Evolutionary conservation across 2,797 vertebrate species (phyloP).

Genomic region (Crenuchus spilurus): DNA sequence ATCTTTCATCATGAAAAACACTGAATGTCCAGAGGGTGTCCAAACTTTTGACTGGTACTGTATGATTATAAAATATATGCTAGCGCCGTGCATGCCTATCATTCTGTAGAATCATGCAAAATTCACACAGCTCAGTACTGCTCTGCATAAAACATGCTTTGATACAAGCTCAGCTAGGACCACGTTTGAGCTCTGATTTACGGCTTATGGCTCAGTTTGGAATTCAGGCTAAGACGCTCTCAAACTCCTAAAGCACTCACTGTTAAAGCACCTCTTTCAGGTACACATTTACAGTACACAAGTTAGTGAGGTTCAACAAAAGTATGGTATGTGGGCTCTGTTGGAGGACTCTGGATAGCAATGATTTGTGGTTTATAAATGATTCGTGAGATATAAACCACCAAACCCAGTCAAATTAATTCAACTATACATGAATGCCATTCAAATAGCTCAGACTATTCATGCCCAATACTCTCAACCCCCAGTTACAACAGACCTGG

Average conservation of each 20-base stretch:
- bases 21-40: no score
- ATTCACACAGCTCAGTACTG: background rate
- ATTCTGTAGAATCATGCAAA: background rate
- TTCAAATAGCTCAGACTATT: background rate
- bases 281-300: background rate
- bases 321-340: no score
- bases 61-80: background rate
- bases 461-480: background rate
- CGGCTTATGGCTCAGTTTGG: conserved; percentile 34
- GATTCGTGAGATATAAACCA: no score
- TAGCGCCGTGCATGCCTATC: background rate
- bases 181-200: conserved; percentile 35
- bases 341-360: background rate
- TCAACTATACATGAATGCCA: background rate
- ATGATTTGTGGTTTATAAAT: background rate
- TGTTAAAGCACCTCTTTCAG: background rate
- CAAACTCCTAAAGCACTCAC: background rate
- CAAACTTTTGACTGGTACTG: no score
- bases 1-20: no score
- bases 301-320: background rate
- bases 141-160: background rate
- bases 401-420: background rate
- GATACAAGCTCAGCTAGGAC: conserved; percentile 19
- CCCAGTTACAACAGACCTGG: background rate
- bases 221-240: conserved; percentile 38